Base-by-base conservation (phyloP, 2,888 invertebrate species). In the Achlya flavicornis region DNA sequence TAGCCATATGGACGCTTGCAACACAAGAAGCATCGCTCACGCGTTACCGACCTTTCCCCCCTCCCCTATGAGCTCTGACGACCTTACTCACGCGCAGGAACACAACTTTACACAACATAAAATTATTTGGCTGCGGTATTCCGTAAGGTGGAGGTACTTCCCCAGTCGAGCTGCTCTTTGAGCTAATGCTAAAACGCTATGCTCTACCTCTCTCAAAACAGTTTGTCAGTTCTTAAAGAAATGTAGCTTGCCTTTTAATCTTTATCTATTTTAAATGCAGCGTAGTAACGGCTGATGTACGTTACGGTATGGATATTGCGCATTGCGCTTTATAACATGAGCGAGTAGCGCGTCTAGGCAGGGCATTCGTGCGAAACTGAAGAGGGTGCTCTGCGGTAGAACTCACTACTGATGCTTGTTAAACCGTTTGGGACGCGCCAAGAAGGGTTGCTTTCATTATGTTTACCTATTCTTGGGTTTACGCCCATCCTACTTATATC, bases 311-410 rank as follows among this genome's bases (percentile, higher is more conserved):
- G 19, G n/a, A 53, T 19, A 53, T 53, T 53, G 16, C 53, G 53
- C 53, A 53, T 53, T 53, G 53, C 53, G 53, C 53, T 53, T 48
- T 19, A 53, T 53, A 19, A 53, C 53, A 53, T 53, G 19, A 53
- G 4, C 19, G 53, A 53, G 12, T 12, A 41, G 41, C 41, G 41
- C 12, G n/a, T 53, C 53, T 16, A 48, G 48, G 5, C 48, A 53
- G 10, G 53, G 19, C 10, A 53, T 16, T 53, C 53, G 53, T 53
- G 53, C 53, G 19, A 16, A 53, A 53, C 53, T 53, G 53, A 53
- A 53, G 16, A 53, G 53, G 53, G 53, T 53, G 19, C 53, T 16
- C 7, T 19, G 10, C 10, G 53, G 53, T 53, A 53, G 53, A 53
- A 53, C 53, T 19, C 16, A 53, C 53, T 19, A 53, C 53, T 19